Base-by-base conservation (phyloP, 1,140 invertebrate species). In the Calephelis virginiensis region DNA sequence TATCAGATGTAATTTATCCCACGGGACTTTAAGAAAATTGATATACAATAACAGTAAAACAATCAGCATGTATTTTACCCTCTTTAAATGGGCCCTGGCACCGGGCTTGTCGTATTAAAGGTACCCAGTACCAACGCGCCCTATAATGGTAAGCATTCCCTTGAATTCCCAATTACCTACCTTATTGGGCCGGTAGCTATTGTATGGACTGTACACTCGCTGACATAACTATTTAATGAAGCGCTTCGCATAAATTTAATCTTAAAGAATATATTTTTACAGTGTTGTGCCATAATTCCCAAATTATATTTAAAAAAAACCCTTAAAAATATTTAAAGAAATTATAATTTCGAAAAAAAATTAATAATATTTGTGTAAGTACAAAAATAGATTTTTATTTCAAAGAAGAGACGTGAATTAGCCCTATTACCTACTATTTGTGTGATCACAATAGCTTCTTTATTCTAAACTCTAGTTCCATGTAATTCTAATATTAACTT, bases 131-230 rank as follows among this genome's bases (percentile, higher is more conserved):
- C 73, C 72, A 61, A 38, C 47, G 66, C 50, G 67, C 70, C 66
- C 73, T 71, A 66, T 71, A 68, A 74, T 72, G 68, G 70, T 62
- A 61, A 56, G 74, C 77, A 75, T 77, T 82, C 77, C 72, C 72
- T 71, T 72, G 82, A 77, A 83, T 79, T 81, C 67, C 80, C 81
- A 85, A 83, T 82, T 82, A 69, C 81, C 78, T 78, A 63, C 83
- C 83, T 75, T 85, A 83, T 85, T 75, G 72, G 83, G 77, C 67
- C 61, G 64, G 17, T 53, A 68, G 70, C 77, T 75, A 84, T 82
- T 84, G 80, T 81, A 70, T 63, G 64, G 56, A 7, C 11, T 49
- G 46, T 64, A 70, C 66, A 62, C 50, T 75, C 63, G 53, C 63
- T 40, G 45, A 37, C n/a, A 49, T 59, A 59, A 59, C 37, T 59